Conservation (phyloP, 2,113 vertebrate species). For the Gopherus evgoodei region DNA sequence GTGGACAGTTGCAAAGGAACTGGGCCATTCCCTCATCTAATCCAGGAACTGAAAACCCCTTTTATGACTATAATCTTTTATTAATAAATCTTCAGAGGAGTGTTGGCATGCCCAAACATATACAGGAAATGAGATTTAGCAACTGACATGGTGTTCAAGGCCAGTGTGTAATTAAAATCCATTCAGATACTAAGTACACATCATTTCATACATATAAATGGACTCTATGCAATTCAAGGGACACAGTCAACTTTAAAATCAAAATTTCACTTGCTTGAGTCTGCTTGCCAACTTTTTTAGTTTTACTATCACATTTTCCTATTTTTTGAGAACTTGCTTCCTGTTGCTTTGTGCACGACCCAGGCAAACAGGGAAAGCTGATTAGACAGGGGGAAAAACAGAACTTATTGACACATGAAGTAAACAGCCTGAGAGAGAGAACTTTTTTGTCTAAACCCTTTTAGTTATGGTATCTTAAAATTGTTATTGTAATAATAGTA, state of each 20-base stretch:
- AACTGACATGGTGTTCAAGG: neutral
- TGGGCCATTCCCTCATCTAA: slow-evolving; percentile 41
- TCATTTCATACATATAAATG: neutral
- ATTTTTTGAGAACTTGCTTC: slow-evolving; percentile 52
- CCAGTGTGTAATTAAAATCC: neutral
- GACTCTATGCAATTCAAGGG: neutral
- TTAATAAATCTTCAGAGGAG: slow-evolving; percentile 61
- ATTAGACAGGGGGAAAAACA: neutral
- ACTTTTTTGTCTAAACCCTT: slow-evolving; percentile 11
- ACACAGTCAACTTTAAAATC: neutral
- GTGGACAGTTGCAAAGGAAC: neutral
- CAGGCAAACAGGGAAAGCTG: slow-evolving; percentile 42
- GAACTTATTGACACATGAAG: neutral
- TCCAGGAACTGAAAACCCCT: slow-evolving; percentile 33
- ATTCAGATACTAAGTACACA: fast-evolving
- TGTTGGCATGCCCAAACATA: slow-evolving; percentile 59
- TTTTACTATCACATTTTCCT: slow-evolving; percentile 38
- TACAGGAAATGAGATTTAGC: slow-evolving; percentile 36
- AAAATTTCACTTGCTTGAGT: neutral
- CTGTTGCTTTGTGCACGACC: slow-evolving; percentile 38
- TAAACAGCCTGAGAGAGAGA: neutral
- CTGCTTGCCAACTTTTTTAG: neutral
- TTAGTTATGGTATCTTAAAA: neutral
- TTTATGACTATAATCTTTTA: slow-evolving; percentile 46
- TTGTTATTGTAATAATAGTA: neutral